Evolutionary conservation across 2,888 invertebrate species (phyloP).

Genomic region (Synergus itoensis): DNA sequence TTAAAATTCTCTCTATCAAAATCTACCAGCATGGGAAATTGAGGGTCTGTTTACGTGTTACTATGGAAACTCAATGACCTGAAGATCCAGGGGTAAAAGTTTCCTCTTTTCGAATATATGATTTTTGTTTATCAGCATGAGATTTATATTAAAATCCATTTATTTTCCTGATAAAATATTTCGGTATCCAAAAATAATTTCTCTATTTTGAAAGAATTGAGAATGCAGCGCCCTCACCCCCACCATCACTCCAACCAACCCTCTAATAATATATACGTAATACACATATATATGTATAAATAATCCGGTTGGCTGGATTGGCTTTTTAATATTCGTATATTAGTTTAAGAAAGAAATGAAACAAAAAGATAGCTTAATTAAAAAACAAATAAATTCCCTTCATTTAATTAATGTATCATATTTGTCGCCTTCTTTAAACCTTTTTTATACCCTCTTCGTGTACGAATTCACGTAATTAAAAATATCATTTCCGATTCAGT

Average conservation of each 20-base stretch:
- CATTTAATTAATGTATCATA: too few species aligned
- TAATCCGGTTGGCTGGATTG: too few species aligned
- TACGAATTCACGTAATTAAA: too few species aligned
- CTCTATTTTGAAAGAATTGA: neutral
- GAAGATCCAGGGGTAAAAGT: neutral
- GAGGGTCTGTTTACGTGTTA: neutral
- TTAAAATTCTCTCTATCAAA: neutral
- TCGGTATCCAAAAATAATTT: neutral
- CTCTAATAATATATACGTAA: too few species aligned
- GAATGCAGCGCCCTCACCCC: neutral
- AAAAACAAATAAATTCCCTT: too few species aligned
- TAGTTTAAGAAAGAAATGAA: too few species aligned
- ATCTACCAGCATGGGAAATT: neutral
- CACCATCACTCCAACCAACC: neutral
- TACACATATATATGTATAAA: too few species aligned
- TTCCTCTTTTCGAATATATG: neutral
- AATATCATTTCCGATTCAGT: too few species aligned
- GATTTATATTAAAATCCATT: neutral
- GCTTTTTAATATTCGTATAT: too few species aligned
- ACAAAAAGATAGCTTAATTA: too few species aligned
- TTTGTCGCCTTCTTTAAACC: too few species aligned
- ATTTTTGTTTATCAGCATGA: neutral
- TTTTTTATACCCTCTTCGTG: too few species aligned
- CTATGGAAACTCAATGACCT: neutral
- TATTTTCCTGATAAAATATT: neutral